Evolutionary conservation across 92 coral and sea anemone species (phyloP).

Genomic region (Bergia puertoricense): DNA sequence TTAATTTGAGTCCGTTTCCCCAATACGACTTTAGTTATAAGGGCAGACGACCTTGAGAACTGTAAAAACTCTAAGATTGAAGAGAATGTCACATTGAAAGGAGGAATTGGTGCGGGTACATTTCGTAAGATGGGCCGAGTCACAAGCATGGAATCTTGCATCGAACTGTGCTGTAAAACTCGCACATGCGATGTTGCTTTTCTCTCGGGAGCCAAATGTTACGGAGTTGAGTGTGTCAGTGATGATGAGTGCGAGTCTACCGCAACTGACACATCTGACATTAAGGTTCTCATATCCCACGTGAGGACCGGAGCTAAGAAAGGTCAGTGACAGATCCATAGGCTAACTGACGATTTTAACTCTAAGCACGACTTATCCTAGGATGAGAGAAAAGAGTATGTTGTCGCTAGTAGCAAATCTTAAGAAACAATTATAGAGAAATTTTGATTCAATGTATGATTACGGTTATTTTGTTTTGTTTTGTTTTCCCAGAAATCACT

Average conservation of each 20-base stretch:
- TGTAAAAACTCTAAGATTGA: conserved; percentile 94
- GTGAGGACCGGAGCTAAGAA: conserved; percentile 91
- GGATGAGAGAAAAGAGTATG: not conserved
- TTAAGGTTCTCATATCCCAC: conserved; percentile 95
- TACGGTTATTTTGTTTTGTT: conserved; percentile 7
- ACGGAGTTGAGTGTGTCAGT: conserved; percentile 98
- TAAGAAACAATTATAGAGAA: not conserved
- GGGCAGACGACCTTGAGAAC: conserved; percentile 71
- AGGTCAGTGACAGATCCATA: conserved; percentile 67
- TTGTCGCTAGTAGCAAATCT: not conserved
- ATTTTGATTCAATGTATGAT: not conserved
- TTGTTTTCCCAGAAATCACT: not conserved
- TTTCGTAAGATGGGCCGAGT: conserved; percentile 95
- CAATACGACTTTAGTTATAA: conserved; percentile 25
- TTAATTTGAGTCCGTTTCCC: conserved; percentile 22
- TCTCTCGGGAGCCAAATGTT: conserved; percentile 93
- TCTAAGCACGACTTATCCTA: not conserved
- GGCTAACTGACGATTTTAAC: not conserved
- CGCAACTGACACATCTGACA: conserved; percentile 97
- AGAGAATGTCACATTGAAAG: conserved; percentile 94
- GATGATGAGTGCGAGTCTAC: conserved; percentile 98
- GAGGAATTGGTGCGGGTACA: conserved; percentile 99
- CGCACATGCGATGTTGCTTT: conserved; percentile 97
- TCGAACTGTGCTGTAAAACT: conserved; percentile 96
- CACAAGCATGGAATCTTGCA: conserved; percentile 95